Evolutionary conservation across 2,113 vertebrate genomes (phyloP), one percentile per base, ranked within the genome.

Genomic region (Canis aureus): DNA sequence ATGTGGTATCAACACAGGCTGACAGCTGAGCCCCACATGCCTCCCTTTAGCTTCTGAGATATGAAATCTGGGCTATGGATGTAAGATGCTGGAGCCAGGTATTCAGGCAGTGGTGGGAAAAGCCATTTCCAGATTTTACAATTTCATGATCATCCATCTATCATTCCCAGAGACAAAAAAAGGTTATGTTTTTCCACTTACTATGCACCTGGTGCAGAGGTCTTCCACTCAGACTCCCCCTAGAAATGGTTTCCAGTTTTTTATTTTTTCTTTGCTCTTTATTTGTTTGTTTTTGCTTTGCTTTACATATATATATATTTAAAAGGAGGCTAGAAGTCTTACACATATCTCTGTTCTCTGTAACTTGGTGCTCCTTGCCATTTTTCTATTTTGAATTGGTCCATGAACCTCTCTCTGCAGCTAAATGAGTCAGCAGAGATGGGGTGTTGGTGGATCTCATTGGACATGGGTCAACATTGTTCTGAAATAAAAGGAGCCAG

Each of bases 301-400:
- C 25, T 91, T 95, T 43, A 43, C 5, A 43, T 43, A 43, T 43
- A 43, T 43, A 43, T 43, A 43, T 84, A 43, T 38, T 38, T 38
- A 35, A 85, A 73, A 80, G 8, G 13, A 9, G 32, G 1, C 76
- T 76, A 49, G 8, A 92, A 78, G 2, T 91, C 8, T 84, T 76
- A 12, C 19, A 29, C 69, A 76, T 88, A 43, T 51, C 67, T 78
- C 25, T 76, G 38, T 94, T 94, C 49, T 35, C 67, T 35, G 78
- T 96, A 93, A 49, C 80, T 94, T 93, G 73, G 55, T 73, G 22
- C 27, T 57, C 32, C 20, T 83, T 74, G 17, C 53, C 74, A 11
- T 64, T 95, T 95, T 96, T 78, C 64, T 96, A 38, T 94, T 95
- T 90, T 80, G 67, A 96, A 95, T 78, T 98, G 74, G 84, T 97